Evolutionary conservation across 1,140 invertebrate genomes (phyloP).

Genomic region (Trichonephila clavipes): DNA sequence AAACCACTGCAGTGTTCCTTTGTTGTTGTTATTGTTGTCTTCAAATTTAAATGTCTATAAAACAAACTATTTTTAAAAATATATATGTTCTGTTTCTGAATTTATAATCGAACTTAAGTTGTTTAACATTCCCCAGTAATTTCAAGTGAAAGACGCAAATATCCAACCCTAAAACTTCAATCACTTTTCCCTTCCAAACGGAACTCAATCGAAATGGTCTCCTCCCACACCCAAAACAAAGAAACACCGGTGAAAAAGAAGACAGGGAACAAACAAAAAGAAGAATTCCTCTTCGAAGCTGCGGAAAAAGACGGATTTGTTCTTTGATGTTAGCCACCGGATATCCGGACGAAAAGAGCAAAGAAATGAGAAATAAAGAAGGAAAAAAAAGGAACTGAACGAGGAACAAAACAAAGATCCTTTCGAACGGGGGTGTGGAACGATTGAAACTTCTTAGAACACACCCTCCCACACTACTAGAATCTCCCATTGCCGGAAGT

Average conservation of each 20-base stretch:
- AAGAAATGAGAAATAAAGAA: not conserved
- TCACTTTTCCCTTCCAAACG: not conserved
- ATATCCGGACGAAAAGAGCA: not conserved
- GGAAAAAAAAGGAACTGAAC: not conserved
- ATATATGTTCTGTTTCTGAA: too few relatives aligned
- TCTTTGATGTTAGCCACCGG: conserved; percentile 11
- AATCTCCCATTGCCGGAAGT: not conserved
- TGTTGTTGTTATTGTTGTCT: too few relatives aligned
- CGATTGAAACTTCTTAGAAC: not conserved
- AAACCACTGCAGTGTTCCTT: too few relatives aligned
- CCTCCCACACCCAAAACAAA: not conserved
- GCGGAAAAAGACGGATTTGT: conserved; percentile 30
- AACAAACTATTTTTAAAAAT: too few relatives aligned
- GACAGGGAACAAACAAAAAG: not conserved
- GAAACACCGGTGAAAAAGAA: not conserved
- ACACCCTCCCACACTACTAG: not conserved
- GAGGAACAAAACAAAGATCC: conserved; percentile 9
- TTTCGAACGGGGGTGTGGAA: not conserved
- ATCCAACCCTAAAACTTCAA: not conserved
- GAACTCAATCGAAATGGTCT: not conserved
- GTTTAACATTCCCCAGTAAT: too few relatives aligned
- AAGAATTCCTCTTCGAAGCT: not conserved
- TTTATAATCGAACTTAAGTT: too few relatives aligned
- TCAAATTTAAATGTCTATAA: too few relatives aligned
- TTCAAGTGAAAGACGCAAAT: not conserved